Conservation (phyloP, 2,113 vertebrate genomes). For the Elanoides forficatus region DNA sequence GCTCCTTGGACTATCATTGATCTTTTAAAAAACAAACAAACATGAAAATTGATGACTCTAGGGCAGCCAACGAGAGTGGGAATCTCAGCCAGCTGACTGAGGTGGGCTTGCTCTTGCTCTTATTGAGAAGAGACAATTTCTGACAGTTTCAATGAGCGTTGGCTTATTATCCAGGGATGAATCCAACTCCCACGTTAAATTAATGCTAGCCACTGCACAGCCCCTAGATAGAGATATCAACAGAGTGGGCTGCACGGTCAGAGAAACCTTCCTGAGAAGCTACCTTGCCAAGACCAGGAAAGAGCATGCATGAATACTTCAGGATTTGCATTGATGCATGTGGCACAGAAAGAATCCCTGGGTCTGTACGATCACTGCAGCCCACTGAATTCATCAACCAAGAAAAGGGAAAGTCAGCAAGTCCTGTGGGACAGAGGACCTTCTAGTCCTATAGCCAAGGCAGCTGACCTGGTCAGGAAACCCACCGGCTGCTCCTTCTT, state of each 20-base stretch:
- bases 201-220: background rate
- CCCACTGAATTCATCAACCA: background rate
- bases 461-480: background rate
- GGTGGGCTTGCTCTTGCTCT: background rate
- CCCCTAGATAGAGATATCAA: background rate
- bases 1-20: background rate
- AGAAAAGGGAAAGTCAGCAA: background rate
- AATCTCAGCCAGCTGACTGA: background rate
- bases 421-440: background rate
- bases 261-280: background rate
- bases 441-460: background rate
- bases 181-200: background rate
- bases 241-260: background rate
- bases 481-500: fast-evolving
- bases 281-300: background rate
- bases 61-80: background rate
- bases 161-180: background rate
- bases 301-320: background rate
- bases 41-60: background rate
- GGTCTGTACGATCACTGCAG: fast-evolving
- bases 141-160: background rate
- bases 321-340: background rate
- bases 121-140: background rate
- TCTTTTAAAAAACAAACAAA: background rate
- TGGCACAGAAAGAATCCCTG: background rate